These are phyloP conservation scores for Dinomys branickii DNA, from an alignment of 2,113 vertebrate genomes.

Conservation along the genomic window DNA sequence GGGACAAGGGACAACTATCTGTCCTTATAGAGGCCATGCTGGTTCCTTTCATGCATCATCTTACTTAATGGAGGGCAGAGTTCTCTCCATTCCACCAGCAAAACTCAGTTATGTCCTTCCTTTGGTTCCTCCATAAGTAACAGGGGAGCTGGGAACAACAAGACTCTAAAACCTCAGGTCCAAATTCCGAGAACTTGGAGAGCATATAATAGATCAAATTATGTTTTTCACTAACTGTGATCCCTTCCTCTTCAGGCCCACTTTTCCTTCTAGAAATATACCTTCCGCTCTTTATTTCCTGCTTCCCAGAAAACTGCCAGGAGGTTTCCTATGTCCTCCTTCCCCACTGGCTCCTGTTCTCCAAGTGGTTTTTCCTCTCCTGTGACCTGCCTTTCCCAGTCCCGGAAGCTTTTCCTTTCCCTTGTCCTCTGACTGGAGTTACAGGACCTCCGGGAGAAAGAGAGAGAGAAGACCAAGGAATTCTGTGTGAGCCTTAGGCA, in stretches of 20 bases:
- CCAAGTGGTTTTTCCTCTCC: not conserved
- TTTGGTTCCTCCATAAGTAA: not conserved
- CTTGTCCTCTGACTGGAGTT: not conserved
- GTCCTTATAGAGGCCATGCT: not conserved
- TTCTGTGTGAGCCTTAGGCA: not conserved
- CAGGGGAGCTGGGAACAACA: not conserved
- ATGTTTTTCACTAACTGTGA: accelerated
- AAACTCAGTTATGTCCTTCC: not conserved
- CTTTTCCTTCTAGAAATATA: not conserved
- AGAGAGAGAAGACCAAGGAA: not conserved
- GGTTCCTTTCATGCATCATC: not conserved
- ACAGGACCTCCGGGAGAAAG: no score
- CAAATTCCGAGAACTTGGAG: not conserved
- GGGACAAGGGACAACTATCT: not conserved
- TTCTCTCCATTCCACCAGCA: not conserved
- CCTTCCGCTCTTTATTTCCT: not conserved
- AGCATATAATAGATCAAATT: not conserved
- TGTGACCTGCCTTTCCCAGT: no score
- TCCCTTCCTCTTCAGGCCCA: not conserved
- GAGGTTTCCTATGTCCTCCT: not conserved
- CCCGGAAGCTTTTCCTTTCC: not conserved
- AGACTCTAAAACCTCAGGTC: not conserved
- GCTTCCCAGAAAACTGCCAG: not conserved
- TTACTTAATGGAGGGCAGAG: not conserved
- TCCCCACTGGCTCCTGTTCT: not conserved